Conservation (phyloP, 2,797 vertebrate species). For the Muscicapa comitata region DNA sequence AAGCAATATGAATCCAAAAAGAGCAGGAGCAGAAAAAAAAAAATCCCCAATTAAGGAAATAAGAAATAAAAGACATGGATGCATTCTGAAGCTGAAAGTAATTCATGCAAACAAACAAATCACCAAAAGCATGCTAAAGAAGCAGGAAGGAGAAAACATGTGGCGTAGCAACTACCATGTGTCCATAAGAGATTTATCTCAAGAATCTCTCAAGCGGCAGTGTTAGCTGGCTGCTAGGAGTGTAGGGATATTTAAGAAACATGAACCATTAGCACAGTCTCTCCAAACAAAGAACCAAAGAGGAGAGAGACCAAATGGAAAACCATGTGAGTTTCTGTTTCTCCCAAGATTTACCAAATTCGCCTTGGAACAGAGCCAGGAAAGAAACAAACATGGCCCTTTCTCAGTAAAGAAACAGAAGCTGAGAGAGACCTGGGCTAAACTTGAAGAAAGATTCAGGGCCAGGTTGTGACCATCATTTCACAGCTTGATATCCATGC, state of each 20-base stretch:
- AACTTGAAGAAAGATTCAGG: not conserved
- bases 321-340: rapidly evolving
- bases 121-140: not conserved
- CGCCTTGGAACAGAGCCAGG: rapidly evolving
- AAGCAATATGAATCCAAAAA: not conserved
- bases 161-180: not conserved
- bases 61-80: not conserved
- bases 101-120: slow-evolving; percentile 3
- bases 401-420: not conserved
- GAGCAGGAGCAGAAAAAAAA: not conserved
- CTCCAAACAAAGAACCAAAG: not conserved
- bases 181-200: not conserved
- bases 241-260: not conserved
- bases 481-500: not conserved
- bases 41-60: not conserved
- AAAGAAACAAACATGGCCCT: rapidly evolving
- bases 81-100: not conserved
- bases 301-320: not conserved
- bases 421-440: not conserved
- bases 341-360: not conserved
- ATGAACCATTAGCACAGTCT: not conserved
- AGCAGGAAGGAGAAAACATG: not conserved
- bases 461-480: not conserved
- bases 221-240: not conserved
- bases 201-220: not conserved